Percentiles rank a stretch among this genome's conserved stretches.
Evolutionary conservation across 1,140 invertebrate species (phyloP).

Genomic region (Bombyx mandarina): DNA sequence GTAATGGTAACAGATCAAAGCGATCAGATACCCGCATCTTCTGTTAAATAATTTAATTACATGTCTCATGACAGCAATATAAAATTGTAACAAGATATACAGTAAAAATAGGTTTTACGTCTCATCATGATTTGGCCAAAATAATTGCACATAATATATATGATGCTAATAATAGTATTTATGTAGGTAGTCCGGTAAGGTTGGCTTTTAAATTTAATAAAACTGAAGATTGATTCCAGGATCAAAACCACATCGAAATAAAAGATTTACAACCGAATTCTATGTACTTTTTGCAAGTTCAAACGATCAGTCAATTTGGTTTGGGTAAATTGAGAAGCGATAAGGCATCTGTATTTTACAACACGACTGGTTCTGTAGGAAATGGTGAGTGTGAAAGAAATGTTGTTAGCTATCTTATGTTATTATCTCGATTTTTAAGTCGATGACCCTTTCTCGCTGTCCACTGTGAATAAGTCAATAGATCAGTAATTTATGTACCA

Average conservation of each 20-base stretch:
- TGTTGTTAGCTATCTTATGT: not conserved
- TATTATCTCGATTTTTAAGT: not conserved
- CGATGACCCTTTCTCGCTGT: not conserved
- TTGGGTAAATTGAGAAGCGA: conserved; percentile 76
- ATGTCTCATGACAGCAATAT: no score
- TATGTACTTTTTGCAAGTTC: conserved; percentile 80
- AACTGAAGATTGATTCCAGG: conserved; percentile 52
- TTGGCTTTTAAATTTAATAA: no score
- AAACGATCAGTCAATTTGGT: conserved; percentile 77
- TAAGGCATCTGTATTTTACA: conserved; percentile 76
- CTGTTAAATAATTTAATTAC: no score
- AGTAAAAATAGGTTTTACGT: no score
- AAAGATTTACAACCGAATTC: conserved; percentile 75
- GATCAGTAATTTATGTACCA: no score
- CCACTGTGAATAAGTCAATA: not conserved
- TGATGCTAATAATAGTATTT: no score
- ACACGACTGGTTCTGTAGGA: conserved; percentile 72
- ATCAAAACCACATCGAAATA: conserved; percentile 72
- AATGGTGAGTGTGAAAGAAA: conserved; percentile 17
- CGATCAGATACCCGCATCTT: no score
- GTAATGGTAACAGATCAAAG: no score
- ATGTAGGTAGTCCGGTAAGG: no score
- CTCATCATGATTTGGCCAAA: no score
- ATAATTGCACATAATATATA: no score
- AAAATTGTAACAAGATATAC: no score